Conservation (phyloP, 2,113 vertebrate genomes). For the Cryptoleucopteryx plumbea region DNA sequence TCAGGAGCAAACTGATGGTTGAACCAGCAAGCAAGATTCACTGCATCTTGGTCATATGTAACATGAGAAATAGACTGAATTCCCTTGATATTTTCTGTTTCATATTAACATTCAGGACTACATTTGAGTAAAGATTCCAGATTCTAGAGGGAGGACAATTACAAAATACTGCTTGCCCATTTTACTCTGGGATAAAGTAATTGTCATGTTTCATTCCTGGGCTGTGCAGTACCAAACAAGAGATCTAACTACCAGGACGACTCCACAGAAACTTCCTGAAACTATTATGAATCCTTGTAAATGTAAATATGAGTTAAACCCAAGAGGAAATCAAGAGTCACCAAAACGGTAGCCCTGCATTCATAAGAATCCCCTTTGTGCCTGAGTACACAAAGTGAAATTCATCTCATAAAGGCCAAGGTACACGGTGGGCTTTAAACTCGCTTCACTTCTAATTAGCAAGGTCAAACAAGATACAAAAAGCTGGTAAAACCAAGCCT, state of each 20-base stretch:
- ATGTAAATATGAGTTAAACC: background rate
- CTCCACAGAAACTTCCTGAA: conserved; percentile 21
- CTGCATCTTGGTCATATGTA: background rate
- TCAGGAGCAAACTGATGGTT: background rate
- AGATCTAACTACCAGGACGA: background rate
- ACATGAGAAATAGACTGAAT: background rate
- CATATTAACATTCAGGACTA: background rate
- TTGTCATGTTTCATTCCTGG: conserved; percentile 17
- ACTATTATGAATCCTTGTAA: conserved; percentile 16
- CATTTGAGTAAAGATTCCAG: background rate
- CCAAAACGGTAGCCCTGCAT: background rate
- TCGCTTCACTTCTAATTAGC: background rate
- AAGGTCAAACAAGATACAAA: background rate
- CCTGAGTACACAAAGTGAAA: background rate
- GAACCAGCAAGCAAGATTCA: background rate
- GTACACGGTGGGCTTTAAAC: background rate
- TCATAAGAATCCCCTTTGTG: background rate
- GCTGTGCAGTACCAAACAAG: background rate
- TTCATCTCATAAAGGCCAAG: background rate
- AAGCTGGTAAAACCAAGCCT: background rate
- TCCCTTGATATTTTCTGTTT: background rate
- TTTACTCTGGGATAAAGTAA: conserved; percentile 4
- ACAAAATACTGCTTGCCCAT: background rate
- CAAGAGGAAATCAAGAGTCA: background rate
- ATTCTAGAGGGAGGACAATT: background rate